Base-by-base conservation (phyloP, 1,140 invertebrate genomes). In the Camponotus vicinus region DNA sequence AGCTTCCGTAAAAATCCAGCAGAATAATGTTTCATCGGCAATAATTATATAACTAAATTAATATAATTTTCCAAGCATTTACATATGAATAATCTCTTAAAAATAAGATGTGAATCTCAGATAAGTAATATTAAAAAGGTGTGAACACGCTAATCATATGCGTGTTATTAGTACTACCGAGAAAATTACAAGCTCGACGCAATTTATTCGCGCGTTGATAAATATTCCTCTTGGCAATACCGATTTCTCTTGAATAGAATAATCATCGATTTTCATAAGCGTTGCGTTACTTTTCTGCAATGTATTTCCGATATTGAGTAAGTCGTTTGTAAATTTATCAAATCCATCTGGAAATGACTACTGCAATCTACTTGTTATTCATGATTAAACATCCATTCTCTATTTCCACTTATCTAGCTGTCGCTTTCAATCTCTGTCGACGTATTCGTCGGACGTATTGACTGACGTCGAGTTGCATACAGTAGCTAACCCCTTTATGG, bases 391-490 rank as follows among this genome's bases (percentile, higher is more conserved):
- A 73, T 73, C 71, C 66, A 78, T 78, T 78, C 75, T 77, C 75
- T 73, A 75, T 70, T 57, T 71, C 83, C 69, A 69, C 77, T 86
- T 89, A 87, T 89, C 79, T 55, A 52, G 49, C 49, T 70, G 66
- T 83, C 8, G 89, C 88, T 87, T 87, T 90, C 88, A 85, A 90
- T 90, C 88, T 90, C 79, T 64, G 78, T 85, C 85, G 77, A 78
- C 63, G 71, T 61, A 71, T 49, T 57, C 84, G 85, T 67, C 88
- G 67, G 55, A 49, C 34, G 66, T 45, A 59, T 55, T 78, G 78
- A 89, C 79, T 79, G 89, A 89, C 88, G 61, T 67, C 11, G 64
- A 73, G 37, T 84, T 85, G 64, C 61, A 45, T 85, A 89, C 89
- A 63, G 89, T 90, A 90, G 89, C 89, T 45, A 73, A 83, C 69